Percentiles rank a stretch among this genome's conserved stretches.
phyloP scores from a whole-genome alignment of 1,140 invertebrate genomes.

The Latrodectus geometricus region DNA sequence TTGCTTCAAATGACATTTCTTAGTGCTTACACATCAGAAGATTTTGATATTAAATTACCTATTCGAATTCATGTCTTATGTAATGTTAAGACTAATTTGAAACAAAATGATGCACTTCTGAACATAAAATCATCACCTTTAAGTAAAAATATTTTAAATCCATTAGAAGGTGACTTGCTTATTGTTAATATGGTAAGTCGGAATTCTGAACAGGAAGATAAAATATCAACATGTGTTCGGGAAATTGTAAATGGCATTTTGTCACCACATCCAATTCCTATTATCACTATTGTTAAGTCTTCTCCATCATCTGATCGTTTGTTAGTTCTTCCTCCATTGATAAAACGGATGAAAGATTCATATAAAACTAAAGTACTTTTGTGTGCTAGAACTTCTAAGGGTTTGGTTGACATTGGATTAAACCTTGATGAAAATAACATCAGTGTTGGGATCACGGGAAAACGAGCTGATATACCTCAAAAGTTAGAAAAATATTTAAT shows the following conservation, averaged over 20 bases:
- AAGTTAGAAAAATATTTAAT: conserved; percentile 32
- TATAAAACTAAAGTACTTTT: conserved; percentile 51
- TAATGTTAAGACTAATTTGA: conserved; percentile 31
- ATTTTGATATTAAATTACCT: conserved; percentile 19
- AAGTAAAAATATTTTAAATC: conserved; percentile 38
- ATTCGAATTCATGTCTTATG: conserved; percentile 38
- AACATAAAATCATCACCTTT: conserved; percentile 19
- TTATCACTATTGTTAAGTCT: conserved; percentile 36
- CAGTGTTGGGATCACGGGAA: conserved; percentile 25
- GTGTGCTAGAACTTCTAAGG: conserved; percentile 30
- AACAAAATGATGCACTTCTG: conserved; percentile 51
- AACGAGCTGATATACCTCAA: conserved; percentile 10
- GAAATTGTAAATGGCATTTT: conserved; percentile 51
- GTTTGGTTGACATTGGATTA: conserved; percentile 26
- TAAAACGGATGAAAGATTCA: conserved; percentile 39
- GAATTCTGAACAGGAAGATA: not conserved
- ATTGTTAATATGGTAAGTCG: not conserved
- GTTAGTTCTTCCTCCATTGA: conserved; percentile 13
- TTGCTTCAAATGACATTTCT: conserved; percentile 24
- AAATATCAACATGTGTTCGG: conserved; percentile 8
- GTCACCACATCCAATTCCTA: conserved; percentile 39
- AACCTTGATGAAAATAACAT: not conserved
- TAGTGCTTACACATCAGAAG: conserved; percentile 22
- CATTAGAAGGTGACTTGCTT: conserved; percentile 19
- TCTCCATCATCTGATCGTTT: conserved; percentile 32